Evolutionary conservation across 53 echinoderm and acorn worm genomes (phyloP), one percentile per base, ranked within the genome.

Genomic region (Paracentrotus lividus): DNA sequence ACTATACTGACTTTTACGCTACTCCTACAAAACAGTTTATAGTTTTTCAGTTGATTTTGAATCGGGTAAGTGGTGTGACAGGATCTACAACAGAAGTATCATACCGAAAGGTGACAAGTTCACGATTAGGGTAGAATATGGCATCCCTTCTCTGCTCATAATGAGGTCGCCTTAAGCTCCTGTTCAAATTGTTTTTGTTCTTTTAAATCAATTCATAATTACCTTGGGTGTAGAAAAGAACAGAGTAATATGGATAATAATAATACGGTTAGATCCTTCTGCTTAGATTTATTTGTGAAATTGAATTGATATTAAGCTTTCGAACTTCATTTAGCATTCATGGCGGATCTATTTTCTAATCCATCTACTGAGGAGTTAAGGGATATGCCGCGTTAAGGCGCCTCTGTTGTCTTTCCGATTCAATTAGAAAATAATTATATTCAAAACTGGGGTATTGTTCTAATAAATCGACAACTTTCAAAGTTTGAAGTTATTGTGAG

Each of bases 41-140:
- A n/a, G n/a, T n/a, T n/a, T n/a, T n/a, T n/a, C n/a, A n/a, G n/a
- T n/a, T n/a, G n/a, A n/a, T n/a, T n/a, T n/a, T n/a, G n/a, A n/a
- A n/a, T n/a, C 23, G 42, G 9, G 29, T 23, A 43, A 6, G 51
- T 6, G 57, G 57, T 20, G 57, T 20, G 7, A 57, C 57, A 57
- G 16, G 44, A n/a, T n/a, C n/a, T n/a, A n/a, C n/a, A n/a, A n/a
- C n/a, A 47, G 81, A 13, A 81, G 24, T 13, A 47, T 44, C 47
- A 81, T 32, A 81, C 14, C 49, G 81, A 81, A 81, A 81, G 81
- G 43, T 81, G 44, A 81, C 47, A 81, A 47, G 81, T 81, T 81
- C 81, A 81, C n/a, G n/a, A 23, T n/a, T 81, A 9, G 47, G 49
- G 45, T 32, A 20, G 26, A 81, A 81, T 81, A 21, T 47, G 81